A percentile compares a stretch with the other conserved stretches of the same genome.
Evolutionary conservation across 2,113 vertebrate species (phyloP).

Genomic region (Macrotis lagotis): DNA sequence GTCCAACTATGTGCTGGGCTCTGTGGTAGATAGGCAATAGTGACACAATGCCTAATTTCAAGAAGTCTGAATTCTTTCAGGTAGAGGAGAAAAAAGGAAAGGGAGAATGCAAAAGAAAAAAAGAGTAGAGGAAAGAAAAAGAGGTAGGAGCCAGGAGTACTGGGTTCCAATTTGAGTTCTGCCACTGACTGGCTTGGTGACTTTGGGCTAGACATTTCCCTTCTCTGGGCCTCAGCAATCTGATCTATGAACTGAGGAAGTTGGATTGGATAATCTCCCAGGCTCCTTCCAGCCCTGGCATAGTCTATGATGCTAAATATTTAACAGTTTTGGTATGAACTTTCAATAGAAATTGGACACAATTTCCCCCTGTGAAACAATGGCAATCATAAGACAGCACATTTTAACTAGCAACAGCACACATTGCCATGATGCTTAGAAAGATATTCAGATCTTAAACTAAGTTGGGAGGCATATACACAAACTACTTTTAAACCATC

Average conservation of each 20-base stretch:
- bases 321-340: background rate
- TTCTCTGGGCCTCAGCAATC: background rate
- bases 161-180: background rate
- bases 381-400: background rate
- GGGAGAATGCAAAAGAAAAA: background rate
- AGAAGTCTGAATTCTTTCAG: background rate
- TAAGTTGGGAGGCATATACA: background rate
- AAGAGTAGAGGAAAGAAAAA: background rate
- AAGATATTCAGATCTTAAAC: background rate
- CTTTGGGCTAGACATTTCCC: background rate
- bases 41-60: background rate
- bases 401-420: constrained; percentile 1
- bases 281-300: background rate
- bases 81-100: background rate
- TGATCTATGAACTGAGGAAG: background rate
- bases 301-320: background rate
- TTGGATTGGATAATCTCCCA: background rate
- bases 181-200: background rate
- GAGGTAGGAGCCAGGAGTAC: background rate
- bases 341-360: background rate
- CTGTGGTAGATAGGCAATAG: background rate
- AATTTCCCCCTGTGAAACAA: background rate
- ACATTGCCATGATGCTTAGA: background rate
- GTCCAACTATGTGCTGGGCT: background rate
- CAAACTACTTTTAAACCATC: background rate